Evolutionary conservation across 2,113 vertebrate genomes (phyloP).

Genomic region (Ammospiza nelsoni): DNA sequence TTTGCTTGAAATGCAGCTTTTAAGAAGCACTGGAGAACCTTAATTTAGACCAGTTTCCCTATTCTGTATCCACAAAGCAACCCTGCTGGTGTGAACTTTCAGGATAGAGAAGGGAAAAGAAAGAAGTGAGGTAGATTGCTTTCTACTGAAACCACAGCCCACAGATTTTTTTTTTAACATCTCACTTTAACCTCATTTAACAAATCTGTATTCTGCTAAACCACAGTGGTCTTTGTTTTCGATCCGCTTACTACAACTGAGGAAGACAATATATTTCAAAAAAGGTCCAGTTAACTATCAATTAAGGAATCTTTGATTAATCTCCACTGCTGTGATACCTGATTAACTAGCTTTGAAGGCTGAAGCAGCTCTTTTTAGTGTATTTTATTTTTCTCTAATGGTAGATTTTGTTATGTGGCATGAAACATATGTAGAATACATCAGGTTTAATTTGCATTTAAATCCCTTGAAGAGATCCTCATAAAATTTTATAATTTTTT

Average conservation of each 20-base stretch:
- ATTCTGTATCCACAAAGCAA: not conserved
- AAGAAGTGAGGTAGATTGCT: not conserved
- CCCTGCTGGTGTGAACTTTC: not conserved
- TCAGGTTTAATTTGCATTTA: constrained; percentile 46
- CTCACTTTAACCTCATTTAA: not conserved
- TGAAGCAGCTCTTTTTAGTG: not conserved
- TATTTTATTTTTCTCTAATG: constrained; percentile 24
- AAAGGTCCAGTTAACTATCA: constrained; percentile 18
- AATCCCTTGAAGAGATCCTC: constrained; percentile 14
- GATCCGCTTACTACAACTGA: not conserved
- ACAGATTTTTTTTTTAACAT: not conserved
- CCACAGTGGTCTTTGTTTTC: not conserved
- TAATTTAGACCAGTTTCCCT: not conserved
- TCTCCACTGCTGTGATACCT: not conserved
- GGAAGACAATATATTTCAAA: not conserved
- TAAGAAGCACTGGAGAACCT: not conserved
- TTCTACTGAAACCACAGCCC: not conserved
- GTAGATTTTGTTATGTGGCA: not conserved
- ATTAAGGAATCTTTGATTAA: constrained; percentile 37
- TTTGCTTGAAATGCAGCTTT: not conserved
- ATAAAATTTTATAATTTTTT: not conserved
- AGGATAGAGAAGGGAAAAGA: not conserved
- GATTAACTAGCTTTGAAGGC: not conserved
- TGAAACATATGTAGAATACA: constrained; percentile 1
- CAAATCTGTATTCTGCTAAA: not conserved